A percentile compares a stretch with the other conserved stretches of the same genome.
These are phyloP conservation scores for Pinna nobilis DNA, from an alignment of 1,140 invertebrate species.

Conservation along the genomic window DNA sequence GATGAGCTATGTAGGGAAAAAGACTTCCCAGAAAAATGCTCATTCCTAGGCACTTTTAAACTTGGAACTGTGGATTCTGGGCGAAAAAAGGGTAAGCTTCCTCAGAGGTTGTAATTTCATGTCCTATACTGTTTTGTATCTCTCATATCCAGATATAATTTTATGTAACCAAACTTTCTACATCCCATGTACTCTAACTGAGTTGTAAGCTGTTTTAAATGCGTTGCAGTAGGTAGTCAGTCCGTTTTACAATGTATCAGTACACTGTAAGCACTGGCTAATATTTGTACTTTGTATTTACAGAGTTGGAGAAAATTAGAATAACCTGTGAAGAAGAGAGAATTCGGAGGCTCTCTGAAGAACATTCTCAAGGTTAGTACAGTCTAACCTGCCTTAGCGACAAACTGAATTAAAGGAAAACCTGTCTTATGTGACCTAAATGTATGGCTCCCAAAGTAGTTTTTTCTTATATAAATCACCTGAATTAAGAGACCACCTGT, in stretches of 20 bases:
- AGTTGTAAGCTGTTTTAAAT: too few relatives aligned
- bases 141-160: not conserved
- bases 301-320: slow-evolving; percentile 45
- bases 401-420: not conserved
- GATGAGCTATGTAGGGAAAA: slow-evolving; percentile 54
- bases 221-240: too few relatives aligned
- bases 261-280: not conserved
- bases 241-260: too few relatives aligned
- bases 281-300: not conserved
- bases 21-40: slow-evolving; percentile 64
- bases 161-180: too few relatives aligned
- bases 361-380: not conserved
- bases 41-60: slow-evolving; percentile 45
- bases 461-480: too few relatives aligned
- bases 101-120: too few relatives aligned
- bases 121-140: not conserved
- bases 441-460: too few relatives aligned
- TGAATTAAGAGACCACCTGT: too few relatives aligned
- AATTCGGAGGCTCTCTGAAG: slow-evolving; percentile 16
- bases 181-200: too few relatives aligned
- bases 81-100: slow-evolving; percentile 59
- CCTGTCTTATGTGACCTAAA: not conserved
- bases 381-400: not conserved
- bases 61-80: slow-evolving; percentile 50
- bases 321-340: slow-evolving; percentile 41